Percentiles rank a stretch among this genome's conserved stretches.
Evolutionary conservation across 2,888 invertebrate genomes (phyloP).

Genomic region (Blastobasis lacticolella): DNA sequence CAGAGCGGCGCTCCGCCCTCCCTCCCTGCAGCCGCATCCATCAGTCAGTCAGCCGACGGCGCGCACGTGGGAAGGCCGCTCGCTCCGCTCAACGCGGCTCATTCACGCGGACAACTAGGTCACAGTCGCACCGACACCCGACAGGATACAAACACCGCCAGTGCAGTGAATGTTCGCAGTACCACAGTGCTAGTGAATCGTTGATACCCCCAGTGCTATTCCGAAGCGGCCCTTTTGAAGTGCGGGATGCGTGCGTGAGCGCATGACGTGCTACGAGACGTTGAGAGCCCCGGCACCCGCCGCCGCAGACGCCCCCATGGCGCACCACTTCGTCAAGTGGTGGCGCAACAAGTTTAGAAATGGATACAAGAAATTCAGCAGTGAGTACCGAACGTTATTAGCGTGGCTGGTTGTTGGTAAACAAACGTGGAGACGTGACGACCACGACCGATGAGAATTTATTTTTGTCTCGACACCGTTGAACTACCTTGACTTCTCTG

Average conservation of each 20-base stretch:
- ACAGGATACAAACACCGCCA: conserved; percentile 32
- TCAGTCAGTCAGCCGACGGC: conserved; percentile 64
- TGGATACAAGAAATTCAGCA: conserved; percentile 83
- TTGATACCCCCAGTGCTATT: no score
- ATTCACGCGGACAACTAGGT: conserved; percentile 68
- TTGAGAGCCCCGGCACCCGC: conserved; percentile 71
- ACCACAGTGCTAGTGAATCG: conserved; percentile 46
- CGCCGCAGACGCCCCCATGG: conserved; percentile 77
- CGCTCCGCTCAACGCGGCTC: conserved; percentile 30
- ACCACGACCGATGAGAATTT: no score
- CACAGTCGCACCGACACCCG: conserved; percentile 46
- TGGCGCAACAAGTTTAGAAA: conserved; percentile 84
- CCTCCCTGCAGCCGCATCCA: conserved; percentile 34
- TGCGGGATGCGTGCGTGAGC: conserved; percentile 74
- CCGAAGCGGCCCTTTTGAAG: conserved; percentile 64
- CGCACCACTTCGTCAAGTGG: conserved; percentile 84
- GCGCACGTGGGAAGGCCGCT: conserved; percentile 45
- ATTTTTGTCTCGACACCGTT: no score
- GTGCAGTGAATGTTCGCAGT: conserved; percentile 50
- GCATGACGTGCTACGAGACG: conserved; percentile 76
- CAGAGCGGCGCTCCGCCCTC: conserved; percentile 13
- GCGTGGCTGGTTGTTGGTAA: conserved; percentile 2
- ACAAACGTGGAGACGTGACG: background rate
- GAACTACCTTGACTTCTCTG: no score
- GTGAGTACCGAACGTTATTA: conserved; percentile 54